These are phyloP conservation scores for Metopia argyrocephala DNA, from an alignment of 2,888 invertebrate genomes.

Conservation along the genomic window DNA sequence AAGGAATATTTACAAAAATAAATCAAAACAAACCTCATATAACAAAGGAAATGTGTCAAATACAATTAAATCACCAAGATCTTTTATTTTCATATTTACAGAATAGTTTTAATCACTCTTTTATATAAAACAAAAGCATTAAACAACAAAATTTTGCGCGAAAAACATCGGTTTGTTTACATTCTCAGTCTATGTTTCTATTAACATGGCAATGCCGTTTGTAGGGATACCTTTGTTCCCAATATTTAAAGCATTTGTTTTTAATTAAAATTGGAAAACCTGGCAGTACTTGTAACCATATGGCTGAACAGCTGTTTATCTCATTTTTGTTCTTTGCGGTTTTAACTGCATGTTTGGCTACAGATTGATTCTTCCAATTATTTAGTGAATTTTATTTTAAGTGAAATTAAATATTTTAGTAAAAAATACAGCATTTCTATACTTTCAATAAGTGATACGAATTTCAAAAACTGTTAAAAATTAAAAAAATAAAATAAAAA, in stretches of 20 bases:
- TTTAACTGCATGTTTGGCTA: constrained; percentile 5
- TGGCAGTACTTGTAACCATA: neutral
- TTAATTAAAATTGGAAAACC: neutral
- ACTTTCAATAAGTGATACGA: neutral
- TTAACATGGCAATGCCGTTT: neutral
- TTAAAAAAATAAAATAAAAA: constrained; percentile 45
- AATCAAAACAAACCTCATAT: constrained; percentile 44
- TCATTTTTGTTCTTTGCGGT: neutral
- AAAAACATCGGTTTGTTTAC: neutral
- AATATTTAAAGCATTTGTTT: neutral
- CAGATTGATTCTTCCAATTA: neutral
- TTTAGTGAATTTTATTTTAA: constrained; percentile 5
- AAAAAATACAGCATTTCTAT: neutral
- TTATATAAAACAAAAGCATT: neutral
- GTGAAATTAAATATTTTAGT: neutral
- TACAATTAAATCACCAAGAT: constrained; percentile 57
- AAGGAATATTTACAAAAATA: neutral
- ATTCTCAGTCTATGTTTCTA: neutral
- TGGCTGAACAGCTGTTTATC: constrained; percentile 30
- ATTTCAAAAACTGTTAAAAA: neutral
- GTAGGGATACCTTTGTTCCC: constrained; percentile 5
- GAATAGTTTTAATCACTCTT: neutral
- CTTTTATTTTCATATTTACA: constrained; percentile 56
- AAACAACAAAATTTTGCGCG: constrained; percentile 18
- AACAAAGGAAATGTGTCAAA: constrained; percentile 59